Evolutionary conservation across 2,797 vertebrate species (phyloP).

Genomic region (Todus mexicanus): DNA sequence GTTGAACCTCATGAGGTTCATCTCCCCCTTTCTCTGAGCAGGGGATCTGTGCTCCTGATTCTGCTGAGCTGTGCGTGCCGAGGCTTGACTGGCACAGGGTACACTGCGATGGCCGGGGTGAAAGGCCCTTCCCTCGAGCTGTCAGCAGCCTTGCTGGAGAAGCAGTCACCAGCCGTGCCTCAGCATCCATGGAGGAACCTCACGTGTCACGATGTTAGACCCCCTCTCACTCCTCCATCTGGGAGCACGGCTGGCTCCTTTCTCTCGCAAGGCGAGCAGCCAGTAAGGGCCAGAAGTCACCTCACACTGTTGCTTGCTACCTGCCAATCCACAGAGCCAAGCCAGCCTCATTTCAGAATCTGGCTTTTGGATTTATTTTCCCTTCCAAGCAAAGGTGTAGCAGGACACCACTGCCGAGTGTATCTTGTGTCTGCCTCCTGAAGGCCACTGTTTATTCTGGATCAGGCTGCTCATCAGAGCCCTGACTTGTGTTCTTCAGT

Average conservation of each 20-base stretch:
- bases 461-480: background rate
- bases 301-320: background rate
- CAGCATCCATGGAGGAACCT: background rate
- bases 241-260: background rate
- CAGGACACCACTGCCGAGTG: background rate
- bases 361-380: background rate
- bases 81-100: background rate
- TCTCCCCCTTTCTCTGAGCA: background rate
- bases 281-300: constrained; percentile 11
- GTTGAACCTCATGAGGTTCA: too few relatives aligned
- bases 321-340: background rate
- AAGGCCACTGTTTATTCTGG: background rate
- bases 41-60: background rate
- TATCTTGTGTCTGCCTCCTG: background rate
- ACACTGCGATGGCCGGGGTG: background rate
- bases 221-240: background rate
- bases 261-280: background rate
- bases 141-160: background rate
- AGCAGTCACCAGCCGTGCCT: background rate
- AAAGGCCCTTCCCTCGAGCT: background rate
- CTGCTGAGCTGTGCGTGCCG: background rate
- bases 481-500: background rate
- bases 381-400: background rate
- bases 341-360: background rate
- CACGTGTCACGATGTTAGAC: background rate